Percentiles rank a stretch among this genome's conserved stretches.
Evolutionary conservation across 1,140 invertebrate genomes (phyloP).

Genomic region (Zaprionus nigranus): DNA sequence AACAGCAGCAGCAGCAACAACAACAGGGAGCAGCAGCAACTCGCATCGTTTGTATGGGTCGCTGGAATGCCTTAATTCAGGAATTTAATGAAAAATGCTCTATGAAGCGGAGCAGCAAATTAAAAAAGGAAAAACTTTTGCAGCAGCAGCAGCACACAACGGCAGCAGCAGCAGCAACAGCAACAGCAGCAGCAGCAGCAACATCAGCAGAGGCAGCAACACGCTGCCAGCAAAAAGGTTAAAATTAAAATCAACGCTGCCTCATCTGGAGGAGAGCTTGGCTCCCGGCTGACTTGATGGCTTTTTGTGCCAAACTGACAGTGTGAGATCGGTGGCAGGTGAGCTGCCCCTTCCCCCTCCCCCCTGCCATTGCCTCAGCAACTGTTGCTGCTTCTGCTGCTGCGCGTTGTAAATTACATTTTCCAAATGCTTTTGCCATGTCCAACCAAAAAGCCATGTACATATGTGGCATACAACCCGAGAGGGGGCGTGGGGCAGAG

Average conservation of each 20-base stretch:
- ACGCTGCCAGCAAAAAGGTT: slow-evolving; percentile 65
- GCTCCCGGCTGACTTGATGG: slow-evolving; percentile 48
- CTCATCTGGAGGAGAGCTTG: slow-evolving; percentile 39
- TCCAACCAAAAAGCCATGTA: slow-evolving; percentile 80
- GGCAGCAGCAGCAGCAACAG: slow-evolving; percentile 20
- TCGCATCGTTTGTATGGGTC: slow-evolving; percentile 45
- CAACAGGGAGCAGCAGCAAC: slow-evolving; percentile 38
- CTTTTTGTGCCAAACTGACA: slow-evolving; percentile 44
- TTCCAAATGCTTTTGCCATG: slow-evolving; percentile 84
- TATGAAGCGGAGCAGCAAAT: slow-evolving; percentile 78
- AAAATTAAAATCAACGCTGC: slow-evolving; percentile 74
- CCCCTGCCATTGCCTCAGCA: slow-evolving; percentile 15
- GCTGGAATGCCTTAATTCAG: slow-evolving; percentile 80
- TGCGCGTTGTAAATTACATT: slow-evolving; percentile 84
- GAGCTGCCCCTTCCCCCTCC: slow-evolving; percentile 23
- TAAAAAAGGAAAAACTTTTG: slow-evolving; percentile 70
- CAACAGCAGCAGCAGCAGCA: slow-evolving; percentile 18
- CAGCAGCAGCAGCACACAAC: slow-evolving; percentile 56
- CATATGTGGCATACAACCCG: slow-evolving; percentile 68
- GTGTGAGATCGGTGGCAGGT: slow-evolving; percentile 80
- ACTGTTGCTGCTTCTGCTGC: slow-evolving; percentile 21
- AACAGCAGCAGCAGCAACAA: slow-evolving; percentile 21
- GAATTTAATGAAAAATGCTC: slow-evolving; percentile 83
- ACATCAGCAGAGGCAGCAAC: no score
- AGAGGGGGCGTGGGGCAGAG: slow-evolving; percentile 14